Conservation (phyloP, 2,113 vertebrate species). For the Redunca redunca region DNA sequence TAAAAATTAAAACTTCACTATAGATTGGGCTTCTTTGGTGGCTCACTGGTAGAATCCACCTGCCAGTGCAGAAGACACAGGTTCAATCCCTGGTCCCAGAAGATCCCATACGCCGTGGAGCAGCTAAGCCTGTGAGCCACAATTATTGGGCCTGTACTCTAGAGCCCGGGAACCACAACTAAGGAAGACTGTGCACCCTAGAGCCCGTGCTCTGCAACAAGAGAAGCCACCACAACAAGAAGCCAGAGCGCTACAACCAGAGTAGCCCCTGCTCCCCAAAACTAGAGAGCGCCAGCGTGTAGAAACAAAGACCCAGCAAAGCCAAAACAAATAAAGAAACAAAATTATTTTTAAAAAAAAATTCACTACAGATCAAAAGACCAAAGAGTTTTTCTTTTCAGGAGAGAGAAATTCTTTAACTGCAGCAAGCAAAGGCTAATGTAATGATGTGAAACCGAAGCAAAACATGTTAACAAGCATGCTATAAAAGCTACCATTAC, state of each 20-base stretch:
- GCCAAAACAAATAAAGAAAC: background rate
- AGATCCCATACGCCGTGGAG: background rate
- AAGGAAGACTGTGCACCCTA: background rate
- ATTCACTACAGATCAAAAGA: background rate
- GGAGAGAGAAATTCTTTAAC: constrained; percentile 52
- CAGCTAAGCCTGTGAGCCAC: background rate
- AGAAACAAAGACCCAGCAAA: background rate
- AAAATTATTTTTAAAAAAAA: constrained; percentile 43
- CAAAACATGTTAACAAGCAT: constrained; percentile 30
- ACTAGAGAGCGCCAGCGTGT: accelerated
- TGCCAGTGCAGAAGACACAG: background rate
- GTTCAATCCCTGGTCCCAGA: background rate
- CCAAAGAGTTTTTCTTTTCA: constrained; percentile 53
- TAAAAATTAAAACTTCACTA: constrained; percentile 25
- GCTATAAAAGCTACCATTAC: constrained; percentile 42
- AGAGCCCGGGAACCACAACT: background rate
- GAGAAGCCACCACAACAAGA: background rate
- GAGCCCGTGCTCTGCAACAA: background rate
- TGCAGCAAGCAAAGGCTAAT: constrained; percentile 41
- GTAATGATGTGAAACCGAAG: constrained; percentile 32
- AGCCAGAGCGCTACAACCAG: background rate
- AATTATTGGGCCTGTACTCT: background rate
- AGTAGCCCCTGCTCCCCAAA: background rate
- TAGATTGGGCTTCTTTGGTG: background rate
- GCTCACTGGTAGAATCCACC: background rate